A percentile compares a stretch with the other conserved stretches of the same genome.
Conservation (phyloP, 2,888 invertebrate species). For the Pristionchus mayeri region DNA sequence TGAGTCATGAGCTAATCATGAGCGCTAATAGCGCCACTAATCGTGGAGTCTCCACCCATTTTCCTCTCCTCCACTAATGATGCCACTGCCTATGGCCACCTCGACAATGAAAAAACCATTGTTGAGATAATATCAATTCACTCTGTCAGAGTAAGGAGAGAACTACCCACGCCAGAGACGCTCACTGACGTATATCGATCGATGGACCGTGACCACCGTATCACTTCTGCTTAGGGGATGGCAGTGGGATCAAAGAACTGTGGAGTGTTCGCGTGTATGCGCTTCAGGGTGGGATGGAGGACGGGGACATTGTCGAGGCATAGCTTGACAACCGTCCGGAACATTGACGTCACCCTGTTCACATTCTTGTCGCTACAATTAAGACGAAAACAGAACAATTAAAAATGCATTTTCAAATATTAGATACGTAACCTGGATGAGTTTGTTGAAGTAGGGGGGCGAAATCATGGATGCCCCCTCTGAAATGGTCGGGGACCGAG, state of each 20-base stretch:
- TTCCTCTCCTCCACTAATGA: too few species aligned
- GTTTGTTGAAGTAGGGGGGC: constrained; percentile 60
- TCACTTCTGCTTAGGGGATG: background rate
- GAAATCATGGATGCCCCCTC: constrained; percentile 66
- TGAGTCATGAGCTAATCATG: too few species aligned
- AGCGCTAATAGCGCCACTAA: too few species aligned
- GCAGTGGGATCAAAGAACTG: constrained; percentile 54
- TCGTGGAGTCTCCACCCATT: too few species aligned
- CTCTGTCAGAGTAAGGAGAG: background rate
- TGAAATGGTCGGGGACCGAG: constrained; percentile 59
- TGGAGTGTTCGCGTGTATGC: constrained; percentile 50
- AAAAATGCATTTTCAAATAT: too few species aligned
- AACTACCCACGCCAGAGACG: background rate
- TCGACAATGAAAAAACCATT: background rate
- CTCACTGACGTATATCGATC: background rate
- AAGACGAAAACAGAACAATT: too few species aligned
- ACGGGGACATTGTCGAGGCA: constrained; percentile 46
- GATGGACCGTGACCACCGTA: background rate
- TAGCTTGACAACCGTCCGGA: constrained; percentile 60
- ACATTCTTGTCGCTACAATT: too few species aligned
- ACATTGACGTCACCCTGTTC: constrained; percentile 58
- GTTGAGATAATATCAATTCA: background rate
- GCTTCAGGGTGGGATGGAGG: constrained; percentile 51
- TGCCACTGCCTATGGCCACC: constrained; percentile 17
- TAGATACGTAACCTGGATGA: constrained; percentile 61